Evolutionary conservation across 2,113 vertebrate species (phyloP), one percentile per base, ranked within the genome.

Genomic region (Vulpes ferrilata): DNA sequence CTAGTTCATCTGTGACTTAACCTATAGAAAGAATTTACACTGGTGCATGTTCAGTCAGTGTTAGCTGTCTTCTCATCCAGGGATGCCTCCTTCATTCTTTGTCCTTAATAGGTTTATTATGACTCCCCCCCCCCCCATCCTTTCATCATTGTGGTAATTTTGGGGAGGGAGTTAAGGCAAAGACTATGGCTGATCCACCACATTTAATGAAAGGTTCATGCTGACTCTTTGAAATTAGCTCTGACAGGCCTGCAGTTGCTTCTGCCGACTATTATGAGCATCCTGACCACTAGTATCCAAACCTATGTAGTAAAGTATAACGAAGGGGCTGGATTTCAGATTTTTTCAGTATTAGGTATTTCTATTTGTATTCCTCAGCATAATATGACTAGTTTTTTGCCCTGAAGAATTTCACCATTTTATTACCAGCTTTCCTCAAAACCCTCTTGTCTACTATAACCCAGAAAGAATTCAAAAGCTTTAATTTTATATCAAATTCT

Each of bases 401-500:
- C 76, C 27, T 81, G 2, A 80, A 32, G 38, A 51, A 62, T 89
- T 38, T 90, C 48, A 79, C 17, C 71, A 60, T 62, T 94, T 94
- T 81, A 89, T 73, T 22, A 81, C 30, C 19, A 92, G 35, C 22
- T 85, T 88, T 43, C 16, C 22, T 86, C 65, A 64, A 80, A 84
- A 92, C 7, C 1, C 2, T 60, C n/a, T 87, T 78, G 35, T 71
- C 43, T 59, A 19, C 43, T 59, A 1, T 53, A 89, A 85, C 22
- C 35, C 55, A 38, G 32, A 88, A 86, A 93, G 27, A 84, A 62
- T 11, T 80, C 35, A 79, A 93, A 35, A 90, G 27, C 17, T 90
- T 93, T 90, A 35, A 86, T 71, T 92, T 86, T 83, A 69, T 65
- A 38, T 30, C 12, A 84, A 65, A 91, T 32, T 91, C 35, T 93